Evolutionary conservation across 2,888 invertebrate genomes (phyloP), one percentile per base, ranked within the genome.

Genomic region (Ferdinandea cuprea): DNA sequence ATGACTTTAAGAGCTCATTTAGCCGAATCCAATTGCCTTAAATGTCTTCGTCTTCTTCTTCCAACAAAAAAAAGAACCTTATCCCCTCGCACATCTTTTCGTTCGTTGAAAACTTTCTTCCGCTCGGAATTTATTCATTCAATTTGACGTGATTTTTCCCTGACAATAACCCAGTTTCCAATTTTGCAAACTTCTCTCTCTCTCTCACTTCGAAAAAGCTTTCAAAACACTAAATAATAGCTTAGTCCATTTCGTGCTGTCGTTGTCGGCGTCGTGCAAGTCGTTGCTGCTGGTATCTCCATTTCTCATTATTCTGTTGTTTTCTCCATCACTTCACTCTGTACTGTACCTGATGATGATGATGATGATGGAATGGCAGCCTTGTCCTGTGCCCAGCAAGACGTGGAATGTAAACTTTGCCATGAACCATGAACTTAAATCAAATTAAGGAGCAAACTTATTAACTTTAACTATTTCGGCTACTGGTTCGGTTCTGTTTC

Each of bases 381-480:
- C 8, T 15, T 32, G 19, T 2, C 17, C 19, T 9, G 40, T 25
- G 40, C 50, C 63, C 48, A 48, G 40, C 48, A 35, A 59, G 32
- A 72, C 50, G 25, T 46, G 11, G 35, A 19, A n/a, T 46, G 8
- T 42, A 69, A 74, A 68, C 52, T 59, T 61, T 61, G 25, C 19
- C 59, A 69, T 50, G 30, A 40, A 30, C 69, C 74, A 69, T 46
- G 63, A 69, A 80, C 69, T 63, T 74, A 74, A 76, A 81, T 81
- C 71, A 72, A 83, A 83, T 83, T 72, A 58, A 66, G 50, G 61
- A 83, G 65, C 61, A 78, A n/a, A 68, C 83, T 78, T 77, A 83
- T 83, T 77, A 72, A 77, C 72, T 83, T 83, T 77, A 58, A 50
- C 56, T 73, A 32, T 44, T 48, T 58, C 25, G 15, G 50, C 37